Evolutionary conservation across 2,797 vertebrate species (phyloP).

Genomic region (Chelon labrosus): DNA sequence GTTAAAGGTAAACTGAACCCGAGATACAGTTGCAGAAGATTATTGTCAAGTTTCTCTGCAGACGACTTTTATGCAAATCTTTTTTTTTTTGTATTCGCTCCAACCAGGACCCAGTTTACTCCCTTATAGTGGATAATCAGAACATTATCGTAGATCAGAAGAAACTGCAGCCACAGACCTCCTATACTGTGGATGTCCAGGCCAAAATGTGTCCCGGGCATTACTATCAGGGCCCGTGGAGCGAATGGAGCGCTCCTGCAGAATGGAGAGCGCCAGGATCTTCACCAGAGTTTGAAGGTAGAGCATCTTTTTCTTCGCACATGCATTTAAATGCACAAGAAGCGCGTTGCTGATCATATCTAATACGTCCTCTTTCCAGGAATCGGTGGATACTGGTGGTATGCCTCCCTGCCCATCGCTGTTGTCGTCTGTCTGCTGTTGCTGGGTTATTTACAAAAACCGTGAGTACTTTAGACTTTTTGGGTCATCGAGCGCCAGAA

Average conservation of each 20-base stretch:
- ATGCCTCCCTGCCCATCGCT: not conserved
- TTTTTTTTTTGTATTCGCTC: not conserved
- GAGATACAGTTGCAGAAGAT: not conserved
- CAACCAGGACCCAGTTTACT: conserved; percentile 27
- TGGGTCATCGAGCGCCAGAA: too few species aligned
- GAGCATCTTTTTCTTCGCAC: not conserved
- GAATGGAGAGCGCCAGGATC: conserved; percentile 31
- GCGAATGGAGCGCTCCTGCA: conserved; percentile 76
- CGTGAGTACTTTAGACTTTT: conserved; percentile 64
- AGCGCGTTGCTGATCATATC: not conserved
- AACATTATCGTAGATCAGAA: conserved; percentile 22
- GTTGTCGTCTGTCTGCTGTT: not conserved
- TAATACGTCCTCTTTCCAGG: conserved; percentile 20
- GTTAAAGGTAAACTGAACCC: conserved; percentile 56
- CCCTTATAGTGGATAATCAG: not conserved
- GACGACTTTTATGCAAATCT: not conserved
- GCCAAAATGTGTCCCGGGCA: not conserved
- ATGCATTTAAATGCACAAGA: too few species aligned
- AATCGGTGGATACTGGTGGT: not conserved
- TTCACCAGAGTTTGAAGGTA: conserved; percentile 12
- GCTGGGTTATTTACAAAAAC: conserved; percentile 53
- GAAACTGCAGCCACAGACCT: conserved; percentile 13
- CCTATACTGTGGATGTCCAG: conserved; percentile 70
- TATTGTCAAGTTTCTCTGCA: not conserved
- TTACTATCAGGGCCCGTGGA: conserved; percentile 66